A percentile compares a stretch with the other conserved stretches of the same genome.
Evolutionary conservation across 2,888 invertebrate species (phyloP).

Genomic region (Caradrina clavipalpis): DNA sequence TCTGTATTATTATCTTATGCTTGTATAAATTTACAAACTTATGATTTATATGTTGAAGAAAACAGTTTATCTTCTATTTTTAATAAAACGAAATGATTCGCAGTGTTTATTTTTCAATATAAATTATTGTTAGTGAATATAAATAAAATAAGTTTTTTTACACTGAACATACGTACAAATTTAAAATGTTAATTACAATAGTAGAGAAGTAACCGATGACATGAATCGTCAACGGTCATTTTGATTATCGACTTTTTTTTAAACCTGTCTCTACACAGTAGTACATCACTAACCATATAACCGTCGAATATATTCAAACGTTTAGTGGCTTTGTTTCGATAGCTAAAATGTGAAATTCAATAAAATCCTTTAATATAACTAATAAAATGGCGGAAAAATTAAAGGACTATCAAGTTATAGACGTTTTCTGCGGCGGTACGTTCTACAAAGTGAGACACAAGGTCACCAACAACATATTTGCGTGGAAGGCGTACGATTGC

Average conservation of each 20-base stretch:
- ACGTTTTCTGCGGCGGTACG: slow-evolving; percentile 87
- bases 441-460: slow-evolving; percentile 90
- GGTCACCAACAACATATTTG: slow-evolving; percentile 88
- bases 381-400: slow-evolving; percentile 84
- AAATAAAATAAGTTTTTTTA: no score
- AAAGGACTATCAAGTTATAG: slow-evolving; percentile 88
- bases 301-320: slow-evolving; percentile 82
- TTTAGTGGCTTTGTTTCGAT: slow-evolving; percentile 84
- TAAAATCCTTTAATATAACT: slow-evolving; percentile 52
- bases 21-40: no score
- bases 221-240: slow-evolving; percentile 22
- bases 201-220: not conserved
- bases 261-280: not conserved
- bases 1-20: no score
- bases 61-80: no score
- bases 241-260: slow-evolving; percentile 50
- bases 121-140: no score
- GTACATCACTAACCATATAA: slow-evolving; percentile 78
- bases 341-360: slow-evolving; percentile 82
- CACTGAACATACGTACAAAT: no score
- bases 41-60: no score
- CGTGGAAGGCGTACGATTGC: slow-evolving; percentile 89
- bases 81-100: no score
- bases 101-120: no score
- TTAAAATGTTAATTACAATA: not conserved